A percentile compares a stretch with the other conserved stretches of the same genome.
Conservation (phyloP, 2,888 invertebrate species). For the Venusia cambrica region DNA sequence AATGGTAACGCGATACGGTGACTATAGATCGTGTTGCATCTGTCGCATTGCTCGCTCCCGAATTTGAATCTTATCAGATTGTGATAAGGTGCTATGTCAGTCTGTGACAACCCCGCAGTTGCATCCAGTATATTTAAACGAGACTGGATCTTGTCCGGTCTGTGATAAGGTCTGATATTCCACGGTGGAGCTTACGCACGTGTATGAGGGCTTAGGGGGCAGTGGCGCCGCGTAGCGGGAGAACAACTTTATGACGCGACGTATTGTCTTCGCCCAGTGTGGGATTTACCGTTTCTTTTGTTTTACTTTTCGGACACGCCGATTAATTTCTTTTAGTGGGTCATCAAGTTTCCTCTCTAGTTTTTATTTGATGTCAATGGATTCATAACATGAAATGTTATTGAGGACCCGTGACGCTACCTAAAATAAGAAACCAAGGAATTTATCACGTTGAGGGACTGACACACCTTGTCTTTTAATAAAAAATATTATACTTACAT, state of each 20-base stretch:
- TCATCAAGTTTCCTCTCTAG: too few species aligned
- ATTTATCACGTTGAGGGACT: too few species aligned
- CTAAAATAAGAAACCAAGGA: too few species aligned
- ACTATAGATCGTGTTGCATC: conserved; percentile 57
- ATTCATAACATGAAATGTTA: too few species aligned
- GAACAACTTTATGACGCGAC: conserved; percentile 72
- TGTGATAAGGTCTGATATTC: conserved; percentile 51
- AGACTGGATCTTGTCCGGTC: conserved; percentile 46
- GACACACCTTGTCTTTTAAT: too few species aligned
- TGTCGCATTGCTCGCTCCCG: conserved; percentile 29
- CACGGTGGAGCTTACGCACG: conserved; percentile 61
- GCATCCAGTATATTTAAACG: conserved; percentile 34
- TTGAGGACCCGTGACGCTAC: too few species aligned
- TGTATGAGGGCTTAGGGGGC: conserved; percentile 55
- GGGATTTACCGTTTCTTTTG: conserved; percentile 71
- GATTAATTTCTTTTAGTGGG: conserved; percentile 67
- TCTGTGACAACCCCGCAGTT: conserved; percentile 46
- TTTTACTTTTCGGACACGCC: conserved; percentile 67
- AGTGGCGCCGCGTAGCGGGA: conserved; percentile 75
- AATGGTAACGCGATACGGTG: conserved; percentile 65
- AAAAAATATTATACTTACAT: too few species aligned
- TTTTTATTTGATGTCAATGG: too few species aligned
- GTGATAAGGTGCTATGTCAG: conserved; percentile 52
- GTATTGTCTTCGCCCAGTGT: conserved; percentile 72
- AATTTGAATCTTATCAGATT: conserved; percentile 47